Conservation (phyloP, 2,888 invertebrate genomes). For the Orchestes rusci region DNA sequence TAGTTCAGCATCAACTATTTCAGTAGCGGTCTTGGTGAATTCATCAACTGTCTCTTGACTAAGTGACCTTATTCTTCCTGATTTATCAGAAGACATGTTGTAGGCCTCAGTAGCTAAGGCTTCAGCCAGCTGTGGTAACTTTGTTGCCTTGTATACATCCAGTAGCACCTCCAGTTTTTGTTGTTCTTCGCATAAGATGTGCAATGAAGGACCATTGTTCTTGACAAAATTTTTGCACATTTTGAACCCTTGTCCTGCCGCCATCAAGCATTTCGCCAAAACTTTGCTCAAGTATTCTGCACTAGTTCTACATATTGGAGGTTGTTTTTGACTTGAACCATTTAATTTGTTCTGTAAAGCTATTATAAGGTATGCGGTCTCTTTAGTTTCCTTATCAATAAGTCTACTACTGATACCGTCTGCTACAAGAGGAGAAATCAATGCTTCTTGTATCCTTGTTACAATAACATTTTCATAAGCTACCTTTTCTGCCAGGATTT, state of each 20-base stretch:
- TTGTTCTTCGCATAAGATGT: slow-evolving; percentile 33
- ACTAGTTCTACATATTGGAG: slow-evolving; percentile 41
- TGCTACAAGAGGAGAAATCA: slow-evolving; percentile 37
- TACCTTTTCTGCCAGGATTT: slow-evolving; percentile 69
- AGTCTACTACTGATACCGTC: slow-evolving; percentile 52
- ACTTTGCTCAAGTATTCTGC: slow-evolving; percentile 69
- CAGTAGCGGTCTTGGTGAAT: slow-evolving; percentile 69
- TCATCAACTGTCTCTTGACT: slow-evolving; percentile 65
- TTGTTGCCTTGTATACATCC: slow-evolving; percentile 56
- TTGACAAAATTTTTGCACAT: slow-evolving; percentile 34
- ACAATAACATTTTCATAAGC: slow-evolving; percentile 66
- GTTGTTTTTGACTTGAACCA: slow-evolving; percentile 46
- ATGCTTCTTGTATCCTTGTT: slow-evolving; percentile 60
- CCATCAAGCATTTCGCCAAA: slow-evolving; percentile 59
- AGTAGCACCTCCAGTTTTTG: slow-evolving; percentile 33
- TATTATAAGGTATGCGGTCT: slow-evolving; percentile 70
- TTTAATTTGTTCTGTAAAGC: slow-evolving; percentile 61
- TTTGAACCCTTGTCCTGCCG: slow-evolving; percentile 40
- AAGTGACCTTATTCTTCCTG: slow-evolving; percentile 42
- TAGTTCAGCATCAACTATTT: slow-evolving; percentile 65
- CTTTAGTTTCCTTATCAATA: slow-evolving; percentile 61
- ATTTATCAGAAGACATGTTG: slow-evolving; percentile 50
- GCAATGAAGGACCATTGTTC: slow-evolving; percentile 31
- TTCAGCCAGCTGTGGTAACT: slow-evolving; percentile 62
- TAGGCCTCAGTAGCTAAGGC: slow-evolving; percentile 58